Evolutionary conservation across 2,888 invertebrate species (phyloP), one percentile per base, ranked within the genome.

Genomic region (Zelleria hepariella): DNA sequence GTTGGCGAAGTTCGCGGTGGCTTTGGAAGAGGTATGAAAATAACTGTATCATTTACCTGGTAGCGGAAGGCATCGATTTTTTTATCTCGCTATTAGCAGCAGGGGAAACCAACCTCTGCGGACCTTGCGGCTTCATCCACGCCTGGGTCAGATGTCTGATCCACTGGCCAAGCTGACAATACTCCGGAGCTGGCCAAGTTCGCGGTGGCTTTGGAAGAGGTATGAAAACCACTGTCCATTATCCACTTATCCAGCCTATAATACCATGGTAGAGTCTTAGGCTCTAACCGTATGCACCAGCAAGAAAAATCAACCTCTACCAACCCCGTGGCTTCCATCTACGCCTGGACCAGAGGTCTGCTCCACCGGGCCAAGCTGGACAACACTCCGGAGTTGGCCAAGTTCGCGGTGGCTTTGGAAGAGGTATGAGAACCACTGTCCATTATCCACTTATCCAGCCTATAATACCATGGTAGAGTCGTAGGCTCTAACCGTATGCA

Each of bases 321-420:
- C 57, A 99, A 99, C 83, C 97, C 99, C 0, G 98, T 99, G 73
- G 98, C 99, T 21, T 98, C 98, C 0, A 99, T 99, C 73, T 99
- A 98, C 83, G 99, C 99, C 1, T 99, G 99, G 99, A 97, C 98
- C 0, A 92, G 94, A 68, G 99, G 98, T 55, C 90, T 99, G 3
- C 83, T 95, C 58, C 99, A 99, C 77, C 93, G 99, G 61, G 99
- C 98, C 61, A 96, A 97, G 74, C 89, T 99, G 64, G 99, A 99
- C 76, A 90, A 93, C 67, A 99, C 99, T 75, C 74, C 82, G 6
- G 90, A 90, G 56, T 90, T 98, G 56, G 90, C 91, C 65, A 90
- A 91, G 60, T 99, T 98, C 77, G 94, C 97, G n/a, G 91, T 94
- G 67, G 93, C 93, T 24, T 89, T 99, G 59, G 98, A 98, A 74